Evolutionary conservation across 2,888 invertebrate species (phyloP).

Genomic region (Pheosia gnoma): DNA sequence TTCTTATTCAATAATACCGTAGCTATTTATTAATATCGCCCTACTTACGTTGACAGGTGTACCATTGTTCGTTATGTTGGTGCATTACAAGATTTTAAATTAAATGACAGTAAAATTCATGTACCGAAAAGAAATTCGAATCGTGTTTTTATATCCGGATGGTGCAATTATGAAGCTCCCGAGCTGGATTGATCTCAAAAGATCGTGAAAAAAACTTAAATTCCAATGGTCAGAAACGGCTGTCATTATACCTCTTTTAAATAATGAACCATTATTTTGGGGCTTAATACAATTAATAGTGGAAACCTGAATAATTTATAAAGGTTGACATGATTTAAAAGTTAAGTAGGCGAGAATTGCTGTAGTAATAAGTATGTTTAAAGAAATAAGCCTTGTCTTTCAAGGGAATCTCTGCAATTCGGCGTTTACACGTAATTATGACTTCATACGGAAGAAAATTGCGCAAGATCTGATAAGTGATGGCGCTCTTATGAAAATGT

Average conservation of each 20-base stretch:
- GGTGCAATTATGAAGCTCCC: background rate
- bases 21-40: constrained; percentile 41
- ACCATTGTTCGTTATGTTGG: constrained; percentile 41
- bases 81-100: constrained; percentile 24
- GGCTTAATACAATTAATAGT: constrained; percentile 24
- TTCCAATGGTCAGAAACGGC: constrained; percentile 39
- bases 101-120: constrained; percentile 18
- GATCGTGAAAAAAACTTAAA: constrained; percentile 15
- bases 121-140: constrained; percentile 10
- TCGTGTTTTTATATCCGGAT: constrained; percentile 3
- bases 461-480: constrained; percentile 34
- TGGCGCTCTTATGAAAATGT: constrained; percentile 20
- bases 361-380: constrained; percentile 34
- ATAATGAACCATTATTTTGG: constrained; percentile 61
- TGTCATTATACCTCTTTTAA: constrained; percentile 59
- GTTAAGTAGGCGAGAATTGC: constrained; percentile 59
- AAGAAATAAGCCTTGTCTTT: constrained; percentile 32
- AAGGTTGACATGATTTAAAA: constrained; percentile 47
- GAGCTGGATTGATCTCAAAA: constrained; percentile 23
- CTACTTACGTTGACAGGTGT: constrained; percentile 48
- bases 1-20: constrained; percentile 21
- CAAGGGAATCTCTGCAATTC: constrained; percentile 44
- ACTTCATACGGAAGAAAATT: constrained; percentile 36
- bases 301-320: constrained; percentile 41
- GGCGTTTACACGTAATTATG: constrained; percentile 39